These are phyloP conservation scores for Drosophila serrata DNA, from an alignment of 1,140 invertebrate genomes.

Conservation along the genomic window DNA sequence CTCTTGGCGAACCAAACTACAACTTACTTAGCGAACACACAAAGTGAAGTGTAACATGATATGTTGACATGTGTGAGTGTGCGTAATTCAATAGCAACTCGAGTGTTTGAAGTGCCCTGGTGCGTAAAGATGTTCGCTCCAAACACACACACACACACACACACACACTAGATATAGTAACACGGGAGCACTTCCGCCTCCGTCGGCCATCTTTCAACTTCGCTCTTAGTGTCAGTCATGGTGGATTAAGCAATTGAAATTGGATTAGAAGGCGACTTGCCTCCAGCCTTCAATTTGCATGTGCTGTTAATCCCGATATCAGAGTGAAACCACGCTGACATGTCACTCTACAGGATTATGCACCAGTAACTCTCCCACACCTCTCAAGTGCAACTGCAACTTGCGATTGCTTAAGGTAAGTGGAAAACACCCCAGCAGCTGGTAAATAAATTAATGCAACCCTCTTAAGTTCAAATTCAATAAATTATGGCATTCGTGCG, in stretches of 20 bases:
- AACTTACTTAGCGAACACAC: constrained; percentile 64
- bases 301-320: constrained; percentile 49
- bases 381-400: constrained; percentile 7
- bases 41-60: constrained; percentile 72
- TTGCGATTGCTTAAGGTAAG: constrained; percentile 18
- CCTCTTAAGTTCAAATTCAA: constrained; percentile 23
- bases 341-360: constrained; percentile 41
- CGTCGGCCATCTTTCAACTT: constrained; percentile 52
- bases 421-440: constrained; percentile 8
- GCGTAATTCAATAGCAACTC: constrained; percentile 63
- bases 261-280: constrained; percentile 54
- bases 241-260: constrained; percentile 73
- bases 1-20: constrained; percentile 32
- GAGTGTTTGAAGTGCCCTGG: constrained; percentile 56
- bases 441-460: constrained; percentile 33
- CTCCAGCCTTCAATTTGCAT: constrained; percentile 49
- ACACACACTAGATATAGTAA: background rate
- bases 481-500: constrained; percentile 25
- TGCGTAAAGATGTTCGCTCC: constrained; percentile 50
- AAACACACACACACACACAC: constrained; percentile 12
- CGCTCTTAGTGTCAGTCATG: constrained; percentile 61
- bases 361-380: background rate
- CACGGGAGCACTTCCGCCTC: constrained; percentile 3
- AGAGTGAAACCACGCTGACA: constrained; percentile 43
- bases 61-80: constrained; percentile 61